These are phyloP conservation scores for Strix uralensis DNA, from an alignment of 2,113 vertebrate species.

Conservation along the genomic window DNA sequence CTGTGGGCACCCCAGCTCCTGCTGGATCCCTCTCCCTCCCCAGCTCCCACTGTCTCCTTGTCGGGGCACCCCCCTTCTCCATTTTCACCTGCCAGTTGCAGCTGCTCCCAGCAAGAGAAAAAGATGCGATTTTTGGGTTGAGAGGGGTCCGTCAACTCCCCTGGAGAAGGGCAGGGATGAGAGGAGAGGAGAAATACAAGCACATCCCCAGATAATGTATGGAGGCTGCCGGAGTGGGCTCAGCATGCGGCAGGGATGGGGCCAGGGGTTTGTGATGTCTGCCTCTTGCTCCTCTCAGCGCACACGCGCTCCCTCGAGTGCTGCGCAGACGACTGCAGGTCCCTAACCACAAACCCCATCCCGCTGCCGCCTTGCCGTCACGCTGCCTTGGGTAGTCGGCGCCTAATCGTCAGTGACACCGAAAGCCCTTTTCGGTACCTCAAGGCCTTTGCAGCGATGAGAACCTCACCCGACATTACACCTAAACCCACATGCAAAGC, in stretches of 20 bases:
- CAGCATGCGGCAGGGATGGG: not conserved
- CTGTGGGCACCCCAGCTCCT: not conserved
- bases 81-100: not conserved
- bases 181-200: not conserved
- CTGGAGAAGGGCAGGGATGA: not conserved
- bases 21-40: not conserved
- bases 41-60: not conserved
- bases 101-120: not conserved
- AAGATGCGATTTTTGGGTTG: not conserved
- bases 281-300: rapidly evolving
- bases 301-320: rapidly evolving
- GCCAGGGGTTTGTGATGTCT: not conserved
- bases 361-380: not conserved
- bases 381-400: not conserved
- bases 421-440: not conserved
- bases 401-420: not conserved
- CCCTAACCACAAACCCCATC: slow-evolving; percentile 13
- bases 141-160: not conserved
- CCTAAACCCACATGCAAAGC: slow-evolving; percentile 52
- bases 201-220: rapidly evolving
- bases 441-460: slow-evolving; percentile 31
- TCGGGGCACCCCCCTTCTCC: not conserved
- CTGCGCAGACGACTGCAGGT: not conserved
- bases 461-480: slow-evolving; percentile 4
- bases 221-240: not conserved